Evolutionary conservation across 2,888 invertebrate species (phyloP), one percentile per base, ranked within the genome.

Genomic region (Cotesia congregata): DNA sequence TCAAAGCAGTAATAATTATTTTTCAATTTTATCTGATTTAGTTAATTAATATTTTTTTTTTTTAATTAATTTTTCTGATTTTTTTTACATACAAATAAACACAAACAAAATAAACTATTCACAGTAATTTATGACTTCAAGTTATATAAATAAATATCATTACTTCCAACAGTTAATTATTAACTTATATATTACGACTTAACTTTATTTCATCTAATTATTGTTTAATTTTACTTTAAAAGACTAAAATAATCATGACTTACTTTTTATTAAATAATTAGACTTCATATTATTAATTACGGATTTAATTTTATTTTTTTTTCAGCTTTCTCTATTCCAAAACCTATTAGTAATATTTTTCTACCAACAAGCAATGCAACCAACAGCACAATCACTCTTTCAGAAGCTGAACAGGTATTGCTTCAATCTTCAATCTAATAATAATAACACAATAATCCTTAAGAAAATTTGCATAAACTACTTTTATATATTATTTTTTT

Each of bases 311-410:
- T 73, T 79, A 65, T 77, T 80, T 77, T 77, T 77, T 65, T 85
- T 86, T 59, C 90, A 93, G 93, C 93, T 84, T 92, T 93, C 39
- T 86, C 91, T 79, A 91, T 91, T 40, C 91, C 92, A 75, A 90
- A 90, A 67, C 92, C 93, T 9, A 93, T 93, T 81, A 91, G 91
- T 86, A 93, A 93, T 84, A 91, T 93, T 82, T 92, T 93, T 83
- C 92, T 92, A 60, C 91, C 91, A 30, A 87, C 85, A 75, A 61
- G 30, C 6, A 90, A 90, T 70, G 88, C 79, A 12, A 88, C 86
- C 6, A 88, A 87, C 77, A 84, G 82, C 65, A 88, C 88, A 69
- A 85, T 83, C 20, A 78, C 80, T 60, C 80, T 84, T 75, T 85
- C 88, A 30, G 86, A 86, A 78, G 82, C 85, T n/a, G 86, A 86